These are phyloP conservation scores for Trichonephila clavata DNA, from an alignment of 1,140 invertebrate species.

Conservation along the genomic window DNA sequence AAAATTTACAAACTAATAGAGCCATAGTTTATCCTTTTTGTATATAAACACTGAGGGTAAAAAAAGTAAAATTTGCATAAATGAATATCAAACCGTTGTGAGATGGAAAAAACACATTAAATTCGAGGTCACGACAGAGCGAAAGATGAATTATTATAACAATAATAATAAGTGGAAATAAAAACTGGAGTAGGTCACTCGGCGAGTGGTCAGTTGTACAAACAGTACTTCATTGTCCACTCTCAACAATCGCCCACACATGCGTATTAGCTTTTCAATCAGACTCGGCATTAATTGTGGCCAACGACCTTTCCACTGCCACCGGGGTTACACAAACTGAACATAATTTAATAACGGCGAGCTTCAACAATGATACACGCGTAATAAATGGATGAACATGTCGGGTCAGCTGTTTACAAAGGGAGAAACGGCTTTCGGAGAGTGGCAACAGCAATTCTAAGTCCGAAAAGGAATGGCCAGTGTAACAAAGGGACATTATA, in stretches of 20 bases:
- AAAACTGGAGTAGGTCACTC: slow-evolving; percentile 51
- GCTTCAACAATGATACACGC: slow-evolving; percentile 35
- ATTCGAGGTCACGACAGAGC: background rate
- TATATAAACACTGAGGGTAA: too few species aligned
- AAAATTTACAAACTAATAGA: too few species aligned
- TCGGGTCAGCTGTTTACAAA: slow-evolving; percentile 44
- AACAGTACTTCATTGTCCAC: slow-evolving; percentile 40
- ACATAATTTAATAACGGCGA: slow-evolving; percentile 52
- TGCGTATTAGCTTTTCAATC: slow-evolving; percentile 32
- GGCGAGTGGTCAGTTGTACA: slow-evolving; percentile 47
- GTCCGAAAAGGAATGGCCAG: background rate
- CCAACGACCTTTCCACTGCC: slow-evolving; percentile 51
- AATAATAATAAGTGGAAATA: background rate
- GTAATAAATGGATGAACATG: slow-evolving; percentile 45
- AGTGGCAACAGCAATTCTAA: background rate
- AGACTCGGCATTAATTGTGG: slow-evolving; percentile 19
- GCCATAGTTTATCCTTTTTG: too few species aligned
- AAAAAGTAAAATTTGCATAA: too few species aligned
- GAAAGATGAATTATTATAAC: background rate
- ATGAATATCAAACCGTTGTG: too few species aligned
- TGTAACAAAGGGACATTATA: background rate
- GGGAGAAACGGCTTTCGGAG: slow-evolving; percentile 10
- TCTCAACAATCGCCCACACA: slow-evolving; percentile 36
- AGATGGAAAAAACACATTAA: background rate
- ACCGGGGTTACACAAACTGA: background rate